Conservation (phyloP, 2,797 vertebrate genomes). For the Anas bahamensis region DNA sequence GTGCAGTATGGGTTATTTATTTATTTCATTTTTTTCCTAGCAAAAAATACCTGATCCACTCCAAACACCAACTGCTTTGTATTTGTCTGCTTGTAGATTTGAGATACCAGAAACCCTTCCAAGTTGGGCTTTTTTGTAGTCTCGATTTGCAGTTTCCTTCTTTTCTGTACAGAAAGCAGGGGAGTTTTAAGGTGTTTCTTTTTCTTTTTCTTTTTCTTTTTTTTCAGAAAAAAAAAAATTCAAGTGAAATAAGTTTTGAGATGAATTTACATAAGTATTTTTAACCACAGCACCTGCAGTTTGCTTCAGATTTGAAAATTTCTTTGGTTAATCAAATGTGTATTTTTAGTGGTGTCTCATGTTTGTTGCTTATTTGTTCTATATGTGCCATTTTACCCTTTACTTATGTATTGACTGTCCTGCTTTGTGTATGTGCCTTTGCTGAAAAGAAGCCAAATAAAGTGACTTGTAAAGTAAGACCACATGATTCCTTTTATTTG, state of each 20-base stretch:
- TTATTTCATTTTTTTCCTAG: not conserved
- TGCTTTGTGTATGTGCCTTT: not conserved
- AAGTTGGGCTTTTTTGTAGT: not conserved
- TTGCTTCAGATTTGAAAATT: not conserved
- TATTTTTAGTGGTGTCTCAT: not conserved
- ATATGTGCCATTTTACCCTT: not conserved
- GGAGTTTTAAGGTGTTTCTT: not conserved
- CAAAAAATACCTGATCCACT: not conserved
- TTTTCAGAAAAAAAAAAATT: too few species aligned
- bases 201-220: not conserved
- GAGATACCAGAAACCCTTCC: not conserved
- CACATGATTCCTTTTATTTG: not conserved
- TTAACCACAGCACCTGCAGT: not conserved
- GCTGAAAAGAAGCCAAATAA: conserved; percentile 13
- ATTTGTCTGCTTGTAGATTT: not conserved
- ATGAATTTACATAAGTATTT: not conserved
- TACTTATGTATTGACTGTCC: not conserved
- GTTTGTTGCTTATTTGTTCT: not conserved
- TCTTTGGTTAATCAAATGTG: not conserved
- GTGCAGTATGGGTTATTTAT: not conserved
- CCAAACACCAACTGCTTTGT: not conserved
- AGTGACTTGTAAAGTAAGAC: not conserved
- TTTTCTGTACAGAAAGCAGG: not conserved
- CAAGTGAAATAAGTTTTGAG: not conserved
- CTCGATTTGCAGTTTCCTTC: not conserved